These are phyloP conservation scores for Girardinus metallicus DNA, from an alignment of 2,797 vertebrate species.

Conservation along the genomic window DNA sequence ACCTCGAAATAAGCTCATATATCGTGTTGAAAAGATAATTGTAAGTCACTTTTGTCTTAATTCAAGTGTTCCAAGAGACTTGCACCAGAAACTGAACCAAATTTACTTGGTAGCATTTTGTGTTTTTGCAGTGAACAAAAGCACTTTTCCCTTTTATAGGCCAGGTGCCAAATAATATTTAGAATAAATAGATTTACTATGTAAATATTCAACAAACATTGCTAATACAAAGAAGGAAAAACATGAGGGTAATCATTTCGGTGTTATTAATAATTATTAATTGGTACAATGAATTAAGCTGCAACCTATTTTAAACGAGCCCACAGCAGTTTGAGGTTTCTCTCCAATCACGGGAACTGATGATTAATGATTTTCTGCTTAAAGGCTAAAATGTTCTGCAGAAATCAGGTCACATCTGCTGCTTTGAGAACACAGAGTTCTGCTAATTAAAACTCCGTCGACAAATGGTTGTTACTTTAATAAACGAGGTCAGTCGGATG, in stretches of 20 bases:
- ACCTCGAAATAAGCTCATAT: too few species aligned
- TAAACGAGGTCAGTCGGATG: slow-evolving; percentile 1
- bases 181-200: neutral
- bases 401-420: neutral
- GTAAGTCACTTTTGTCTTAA: too few species aligned
- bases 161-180: neutral
- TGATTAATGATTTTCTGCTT: slow-evolving; percentile 15
- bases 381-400: slow-evolving; percentile 1
- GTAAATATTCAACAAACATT: neutral
- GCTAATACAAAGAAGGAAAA: neutral
- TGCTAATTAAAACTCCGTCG: slow-evolving; percentile 15
- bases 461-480: neutral
- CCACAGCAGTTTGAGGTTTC: neutral
- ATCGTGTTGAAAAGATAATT: too few species aligned
- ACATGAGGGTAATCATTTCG: neutral
- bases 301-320: neutral
- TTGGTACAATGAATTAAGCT: neutral
- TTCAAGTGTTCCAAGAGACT: too few species aligned
- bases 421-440: neutral
- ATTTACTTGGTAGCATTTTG: too few species aligned
- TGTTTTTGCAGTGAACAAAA: neutral
- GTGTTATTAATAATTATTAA: neutral
- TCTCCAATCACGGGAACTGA: accelerated
- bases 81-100: too few species aligned
- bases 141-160: neutral